Conservation (phyloP, 2,113 vertebrate species). For the Cinclus mexicanus region DNA sequence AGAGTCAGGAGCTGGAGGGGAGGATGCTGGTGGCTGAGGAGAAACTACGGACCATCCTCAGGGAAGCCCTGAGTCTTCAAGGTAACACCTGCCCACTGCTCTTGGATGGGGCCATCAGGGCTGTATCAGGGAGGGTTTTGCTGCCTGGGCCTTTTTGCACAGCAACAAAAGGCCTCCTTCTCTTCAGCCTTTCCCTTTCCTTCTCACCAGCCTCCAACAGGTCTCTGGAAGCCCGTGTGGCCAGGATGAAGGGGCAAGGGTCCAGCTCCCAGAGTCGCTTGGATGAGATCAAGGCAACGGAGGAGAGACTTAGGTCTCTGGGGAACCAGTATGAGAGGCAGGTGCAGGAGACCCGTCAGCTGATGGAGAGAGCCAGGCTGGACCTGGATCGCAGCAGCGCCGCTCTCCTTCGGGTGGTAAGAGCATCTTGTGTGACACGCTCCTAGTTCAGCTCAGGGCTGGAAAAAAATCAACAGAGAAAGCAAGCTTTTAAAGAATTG, state of each 20-base stretch:
- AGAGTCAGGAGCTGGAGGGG: conserved; percentile 69
- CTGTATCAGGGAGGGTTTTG: background rate
- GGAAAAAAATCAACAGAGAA: background rate
- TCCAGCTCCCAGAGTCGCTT: conserved; percentile 63
- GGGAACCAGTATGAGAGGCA: conserved; percentile 69
- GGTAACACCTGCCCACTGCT: conserved; percentile 27
- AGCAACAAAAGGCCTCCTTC: background rate
- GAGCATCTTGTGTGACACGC: fast-evolving
- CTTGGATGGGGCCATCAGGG: background rate
- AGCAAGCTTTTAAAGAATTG: background rate
- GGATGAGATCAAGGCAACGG: conserved; percentile 51
- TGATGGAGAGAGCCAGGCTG: conserved; percentile 73
- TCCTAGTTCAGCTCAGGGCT: background rate
- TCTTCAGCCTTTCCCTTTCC: background rate
- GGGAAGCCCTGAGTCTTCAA: conserved; percentile 69
- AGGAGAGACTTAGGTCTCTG: conserved; percentile 35
- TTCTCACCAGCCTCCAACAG: conserved; percentile 70
- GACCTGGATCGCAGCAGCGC: conserved; percentile 72
- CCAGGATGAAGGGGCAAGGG: conserved; percentile 69
- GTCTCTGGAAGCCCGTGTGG: conserved; percentile 72
- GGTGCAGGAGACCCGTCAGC: conserved; percentile 59
- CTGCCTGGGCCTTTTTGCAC: background rate
- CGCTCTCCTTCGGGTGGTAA: conserved; percentile 71
- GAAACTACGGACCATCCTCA: conserved; percentile 72
- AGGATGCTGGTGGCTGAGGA: conserved; percentile 71